Base-by-base conservation (phyloP, 2,797 vertebrate species). In the Peromyscus attwateri region DNA sequence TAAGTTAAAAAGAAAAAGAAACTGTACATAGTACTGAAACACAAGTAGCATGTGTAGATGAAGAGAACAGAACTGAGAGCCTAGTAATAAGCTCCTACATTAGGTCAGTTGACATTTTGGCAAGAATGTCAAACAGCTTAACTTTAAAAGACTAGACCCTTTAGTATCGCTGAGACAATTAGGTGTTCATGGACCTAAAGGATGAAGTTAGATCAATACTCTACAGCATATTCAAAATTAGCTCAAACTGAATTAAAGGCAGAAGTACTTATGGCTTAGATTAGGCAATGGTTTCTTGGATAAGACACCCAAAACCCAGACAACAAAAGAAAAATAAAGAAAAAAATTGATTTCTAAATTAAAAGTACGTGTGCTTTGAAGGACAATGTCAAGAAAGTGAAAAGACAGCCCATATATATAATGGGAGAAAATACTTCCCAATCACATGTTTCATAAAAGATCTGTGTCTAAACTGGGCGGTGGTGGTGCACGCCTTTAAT, bases 231-330 rank as follows among this genome's bases (percentile, higher is more conserved):
- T 81, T 52, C 49, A 91, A 81, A 91, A 55, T 31, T 34, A 81
- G 55, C 46, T 91, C 62, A 91, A 68, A 79, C 79, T 66, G 3
- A 7, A 55, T 68, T 46, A 80, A 60, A 87, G 37, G 13, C 12
- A 25, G 27, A 68, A 75, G 46, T 57, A 29, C 90, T 95, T 37
- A 91, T 21, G 13, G 49, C 62, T 82, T 91, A 6, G n/a, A 62
- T 93, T 79, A 95, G 52, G 55, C 31, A 81, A 79, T 57, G 31
- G 5, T 40, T 91, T 96, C 82, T 91, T 71, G 68, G 40, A 14
- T 70, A 70, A 25, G 23, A 93, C 64, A 66, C 29, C 29, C 87
- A 90, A 89, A 87, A 4, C n/a, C 82, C 70, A 71, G 91, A 40
- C 43, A 64, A 68, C 49, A 91, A 62, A 49, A 87, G 34, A 77